phyloP scores from a whole-genome alignment of 2,797 vertebrate species.

The Enteromius paludinosus region DNA sequence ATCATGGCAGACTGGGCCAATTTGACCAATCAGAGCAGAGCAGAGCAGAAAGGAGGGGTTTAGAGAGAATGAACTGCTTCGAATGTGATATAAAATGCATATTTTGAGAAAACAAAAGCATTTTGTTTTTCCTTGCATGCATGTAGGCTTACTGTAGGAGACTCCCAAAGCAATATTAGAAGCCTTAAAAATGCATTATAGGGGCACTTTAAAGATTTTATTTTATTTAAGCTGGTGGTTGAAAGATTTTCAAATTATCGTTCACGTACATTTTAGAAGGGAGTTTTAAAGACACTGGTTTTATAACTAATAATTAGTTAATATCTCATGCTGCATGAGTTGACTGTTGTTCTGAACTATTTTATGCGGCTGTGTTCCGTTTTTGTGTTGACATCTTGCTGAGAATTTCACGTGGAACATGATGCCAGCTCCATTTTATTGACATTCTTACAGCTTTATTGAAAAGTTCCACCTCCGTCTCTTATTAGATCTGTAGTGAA shows the following conservation, averaged over 20 bases:
- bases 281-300: background rate
- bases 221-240: background rate
- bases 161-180: no score
- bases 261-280: background rate
- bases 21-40: no score
- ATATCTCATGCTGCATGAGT: background rate
- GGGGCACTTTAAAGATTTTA: background rate
- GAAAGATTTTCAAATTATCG: background rate
- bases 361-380: background rate
- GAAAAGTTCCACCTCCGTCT: background rate
- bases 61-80: no score
- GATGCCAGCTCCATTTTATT: background rate
- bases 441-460: conserved; percentile 5
- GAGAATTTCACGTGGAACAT: background rate
- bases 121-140: no score
- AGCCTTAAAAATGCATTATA: no score
- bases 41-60: no score
- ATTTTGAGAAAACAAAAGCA: no score
- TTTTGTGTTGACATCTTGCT: background rate
- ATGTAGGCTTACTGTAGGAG: no score
- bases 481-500: conserved; percentile 4
- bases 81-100: no score
- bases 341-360: background rate
- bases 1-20: no score
- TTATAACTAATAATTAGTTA: background rate